Evolutionary conservation across 2,113 vertebrate species (phyloP).

Genomic region (Zosterops pallidus): DNA sequence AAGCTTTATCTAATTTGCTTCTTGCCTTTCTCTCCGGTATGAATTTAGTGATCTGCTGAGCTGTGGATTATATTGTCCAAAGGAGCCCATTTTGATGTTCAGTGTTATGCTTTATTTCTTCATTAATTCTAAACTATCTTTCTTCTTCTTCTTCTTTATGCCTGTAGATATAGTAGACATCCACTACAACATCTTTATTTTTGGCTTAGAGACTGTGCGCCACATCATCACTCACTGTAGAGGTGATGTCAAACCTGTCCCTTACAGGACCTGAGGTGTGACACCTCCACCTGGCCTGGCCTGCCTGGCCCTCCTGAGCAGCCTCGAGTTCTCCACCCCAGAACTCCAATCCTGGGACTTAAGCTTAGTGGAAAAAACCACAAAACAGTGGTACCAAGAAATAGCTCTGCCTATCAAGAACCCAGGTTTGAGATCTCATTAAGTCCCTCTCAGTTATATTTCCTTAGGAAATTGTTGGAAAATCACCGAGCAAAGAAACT

Average conservation of each 20-base stretch:
- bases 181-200: neutral
- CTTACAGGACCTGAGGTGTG: rapidly evolving
- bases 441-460: neutral
- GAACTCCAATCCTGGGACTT: neutral
- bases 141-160: neutral
- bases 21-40: neutral
- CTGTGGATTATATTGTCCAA: neutral
- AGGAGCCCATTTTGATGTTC: neutral
- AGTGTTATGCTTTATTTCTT: neutral
- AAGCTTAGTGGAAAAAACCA: neutral
- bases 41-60: neutral
- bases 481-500: neutral
- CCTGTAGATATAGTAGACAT: neutral
- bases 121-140: neutral
- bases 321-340: neutral
- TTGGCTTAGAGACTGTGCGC: neutral
- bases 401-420: neutral
- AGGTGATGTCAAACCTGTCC: neutral
- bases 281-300: neutral
- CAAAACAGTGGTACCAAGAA: neutral
- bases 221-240: neutral
- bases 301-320: neutral
- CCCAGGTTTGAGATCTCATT: neutral
- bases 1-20: neutral
- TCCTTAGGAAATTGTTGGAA: neutral